Conservation (phyloP, 2,888 invertebrate genomes). For the Liposcelis brunnea region DNA sequence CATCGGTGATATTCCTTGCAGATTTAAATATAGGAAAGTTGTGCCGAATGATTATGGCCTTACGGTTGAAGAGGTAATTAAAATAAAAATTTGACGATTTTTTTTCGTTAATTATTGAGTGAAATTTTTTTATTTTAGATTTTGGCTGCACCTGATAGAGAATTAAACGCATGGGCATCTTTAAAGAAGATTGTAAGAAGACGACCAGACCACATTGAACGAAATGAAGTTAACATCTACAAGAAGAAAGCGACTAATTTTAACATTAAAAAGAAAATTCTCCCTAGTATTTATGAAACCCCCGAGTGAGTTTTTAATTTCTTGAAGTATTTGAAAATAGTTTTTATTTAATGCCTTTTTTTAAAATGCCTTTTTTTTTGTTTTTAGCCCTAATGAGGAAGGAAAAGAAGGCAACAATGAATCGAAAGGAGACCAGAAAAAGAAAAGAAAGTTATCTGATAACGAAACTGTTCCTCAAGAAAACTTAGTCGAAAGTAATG, state of each 20-base stretch:
- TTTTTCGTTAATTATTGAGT: background rate
- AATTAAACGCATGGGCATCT: constrained; percentile 90
- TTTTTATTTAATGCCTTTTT: background rate
- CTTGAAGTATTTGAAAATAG: constrained; percentile 15
- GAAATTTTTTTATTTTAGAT: constrained; percentile 40
- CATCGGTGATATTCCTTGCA: constrained; percentile 75
- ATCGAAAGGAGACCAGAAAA: constrained; percentile 21
- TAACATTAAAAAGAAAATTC: constrained; percentile 55
- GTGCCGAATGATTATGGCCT: constrained; percentile 84
- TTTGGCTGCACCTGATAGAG: constrained; percentile 75
- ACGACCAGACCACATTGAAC: constrained; percentile 59
- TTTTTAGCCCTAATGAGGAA: constrained; percentile 17
- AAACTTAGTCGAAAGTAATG: background rate
- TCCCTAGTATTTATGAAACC: constrained; percentile 54
- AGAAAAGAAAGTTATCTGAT: constrained; percentile 23
- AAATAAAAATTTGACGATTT: constrained; percentile 1
- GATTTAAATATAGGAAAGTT: constrained; percentile 84
- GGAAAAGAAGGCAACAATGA: constrained; percentile 12
- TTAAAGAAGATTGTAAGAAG: constrained; percentile 71
- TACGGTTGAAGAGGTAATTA: constrained; percentile 65
- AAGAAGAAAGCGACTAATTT: constrained; percentile 53
- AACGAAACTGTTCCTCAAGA: constrained; percentile 11
- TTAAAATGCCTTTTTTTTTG: constrained; percentile 17
- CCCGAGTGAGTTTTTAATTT: constrained; percentile 20
- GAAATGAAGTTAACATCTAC: constrained; percentile 60